A percentile compares a stretch with the other conserved stretches of the same genome.
Conservation (phyloP, 2,113 vertebrate species). For the Ceuthmochares aereus region DNA sequence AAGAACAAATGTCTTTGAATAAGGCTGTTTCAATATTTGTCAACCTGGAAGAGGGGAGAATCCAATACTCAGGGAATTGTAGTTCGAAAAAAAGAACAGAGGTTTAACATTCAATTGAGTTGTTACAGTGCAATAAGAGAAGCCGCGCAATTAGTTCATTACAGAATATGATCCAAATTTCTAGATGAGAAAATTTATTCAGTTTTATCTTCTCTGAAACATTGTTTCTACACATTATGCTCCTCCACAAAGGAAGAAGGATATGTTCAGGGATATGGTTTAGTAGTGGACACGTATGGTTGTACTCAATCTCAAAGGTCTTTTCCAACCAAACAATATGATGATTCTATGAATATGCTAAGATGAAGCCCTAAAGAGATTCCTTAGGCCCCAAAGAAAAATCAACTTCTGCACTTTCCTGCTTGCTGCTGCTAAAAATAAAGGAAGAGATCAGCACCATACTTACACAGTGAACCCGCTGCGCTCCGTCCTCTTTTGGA, state of each 20-base stretch:
- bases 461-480: slow-evolving; percentile 89
- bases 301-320: too few relatives aligned
- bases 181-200: neutral
- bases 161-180: neutral
- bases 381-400: neutral
- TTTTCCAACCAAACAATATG: too few relatives aligned
- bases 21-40: neutral
- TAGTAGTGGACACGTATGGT: too few relatives aligned
- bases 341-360: neutral
- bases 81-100: neutral
- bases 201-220: neutral
- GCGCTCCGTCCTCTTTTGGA: slow-evolving; percentile 84
- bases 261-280: too few relatives aligned
- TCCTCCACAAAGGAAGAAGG: neutral
- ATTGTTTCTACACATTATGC: neutral
- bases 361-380: neutral
- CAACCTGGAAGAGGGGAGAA: fast-evolving
- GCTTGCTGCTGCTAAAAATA: neutral
- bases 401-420: neutral
- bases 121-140: neutral
- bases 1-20: neutral
- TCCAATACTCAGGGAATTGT: neutral
- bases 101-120: neutral
- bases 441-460: neutral
- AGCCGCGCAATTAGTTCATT: neutral